A percentile compares a stretch with the other conserved stretches of the same genome.
phyloP scores from a whole-genome alignment of 30 jellyfish, hydroid and myxozoan species.

The Mastigias papua region DNA sequence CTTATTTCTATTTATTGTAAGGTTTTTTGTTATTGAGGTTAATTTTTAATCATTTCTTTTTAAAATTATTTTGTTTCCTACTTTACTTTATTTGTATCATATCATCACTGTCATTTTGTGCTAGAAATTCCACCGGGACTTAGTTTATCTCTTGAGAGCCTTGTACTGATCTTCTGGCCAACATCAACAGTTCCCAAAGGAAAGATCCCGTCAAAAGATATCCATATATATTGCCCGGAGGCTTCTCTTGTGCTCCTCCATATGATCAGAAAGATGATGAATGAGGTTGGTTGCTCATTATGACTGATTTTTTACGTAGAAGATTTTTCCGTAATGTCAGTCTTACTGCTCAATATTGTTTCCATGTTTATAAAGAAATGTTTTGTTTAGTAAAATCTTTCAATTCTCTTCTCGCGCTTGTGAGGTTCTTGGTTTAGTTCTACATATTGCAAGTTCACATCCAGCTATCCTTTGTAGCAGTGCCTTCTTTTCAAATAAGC shows the following conservation, averaged over 20 bases:
- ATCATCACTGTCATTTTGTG: not conserved
- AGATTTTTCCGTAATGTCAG: too few species aligned
- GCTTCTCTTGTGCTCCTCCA: conserved; percentile 89
- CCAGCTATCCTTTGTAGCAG: too few species aligned
- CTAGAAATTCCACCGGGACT: conserved; percentile 72
- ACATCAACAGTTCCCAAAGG: conserved; percentile 26
- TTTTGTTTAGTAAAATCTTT: too few species aligned
- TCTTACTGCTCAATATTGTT: too few species aligned
- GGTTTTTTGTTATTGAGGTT: too few species aligned
- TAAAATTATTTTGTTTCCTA: not conserved
- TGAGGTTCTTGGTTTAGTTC: too few species aligned
- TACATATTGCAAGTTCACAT: too few species aligned
- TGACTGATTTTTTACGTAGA: conserved; percentile 8
- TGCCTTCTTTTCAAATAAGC: too few species aligned
- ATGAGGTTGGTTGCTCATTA: conserved; percentile 45
- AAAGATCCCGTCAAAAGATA: conserved; percentile 4
- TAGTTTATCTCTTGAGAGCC: conserved; percentile 67
- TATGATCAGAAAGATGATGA: conserved; percentile 82
- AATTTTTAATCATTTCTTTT: not conserved
- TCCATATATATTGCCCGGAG: conserved; percentile 85
- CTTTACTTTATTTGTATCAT: not conserved
- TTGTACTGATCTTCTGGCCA: conserved; percentile 81
- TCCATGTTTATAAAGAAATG: too few species aligned
- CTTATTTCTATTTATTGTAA: too few species aligned
- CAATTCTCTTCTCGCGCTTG: too few species aligned